These are phyloP conservation scores for Himalopsyche anomala DNA, from an alignment of 2,888 invertebrate species.

Conservation along the genomic window DNA sequence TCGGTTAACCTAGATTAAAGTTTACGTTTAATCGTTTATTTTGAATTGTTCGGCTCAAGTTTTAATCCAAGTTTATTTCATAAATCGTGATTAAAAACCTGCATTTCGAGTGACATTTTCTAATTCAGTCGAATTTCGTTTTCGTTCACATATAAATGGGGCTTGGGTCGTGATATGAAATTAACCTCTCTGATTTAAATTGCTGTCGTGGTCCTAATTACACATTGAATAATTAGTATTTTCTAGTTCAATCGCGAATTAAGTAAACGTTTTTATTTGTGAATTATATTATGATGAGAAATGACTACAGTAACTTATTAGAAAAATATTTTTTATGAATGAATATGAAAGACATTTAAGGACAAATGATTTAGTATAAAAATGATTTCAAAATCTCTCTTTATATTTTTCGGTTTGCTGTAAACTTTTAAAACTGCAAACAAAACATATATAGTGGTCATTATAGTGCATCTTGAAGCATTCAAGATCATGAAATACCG, in stretches of 20 bases:
- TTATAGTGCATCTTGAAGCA: background rate
- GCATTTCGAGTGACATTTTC: conserved; percentile 28
- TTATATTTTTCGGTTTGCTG: no score
- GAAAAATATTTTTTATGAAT: no score
- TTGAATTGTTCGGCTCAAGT: background rate
- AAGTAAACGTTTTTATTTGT: background rate
- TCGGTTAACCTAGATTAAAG: no score
- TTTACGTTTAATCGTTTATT: no score
- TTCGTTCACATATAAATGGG: background rate
- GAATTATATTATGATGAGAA: background rate
- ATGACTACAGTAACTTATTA: no score
- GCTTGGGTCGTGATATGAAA: conserved; percentile 13
- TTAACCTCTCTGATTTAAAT: background rate
- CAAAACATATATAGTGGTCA: background rate
- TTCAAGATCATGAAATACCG: background rate
- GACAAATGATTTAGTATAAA: no score
- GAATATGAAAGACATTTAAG: no score
- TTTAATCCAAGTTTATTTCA: background rate
- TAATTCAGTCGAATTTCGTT: background rate
- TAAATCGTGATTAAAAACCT: conserved; percentile 27
- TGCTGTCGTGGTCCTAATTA: background rate
- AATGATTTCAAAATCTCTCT: no score
- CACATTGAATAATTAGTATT: background rate
- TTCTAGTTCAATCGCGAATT: background rate
- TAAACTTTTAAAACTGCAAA: background rate